phyloP scores from a whole-genome alignment of 1,140 invertebrate genomes.

The Hypsibius dujardini region DNA sequence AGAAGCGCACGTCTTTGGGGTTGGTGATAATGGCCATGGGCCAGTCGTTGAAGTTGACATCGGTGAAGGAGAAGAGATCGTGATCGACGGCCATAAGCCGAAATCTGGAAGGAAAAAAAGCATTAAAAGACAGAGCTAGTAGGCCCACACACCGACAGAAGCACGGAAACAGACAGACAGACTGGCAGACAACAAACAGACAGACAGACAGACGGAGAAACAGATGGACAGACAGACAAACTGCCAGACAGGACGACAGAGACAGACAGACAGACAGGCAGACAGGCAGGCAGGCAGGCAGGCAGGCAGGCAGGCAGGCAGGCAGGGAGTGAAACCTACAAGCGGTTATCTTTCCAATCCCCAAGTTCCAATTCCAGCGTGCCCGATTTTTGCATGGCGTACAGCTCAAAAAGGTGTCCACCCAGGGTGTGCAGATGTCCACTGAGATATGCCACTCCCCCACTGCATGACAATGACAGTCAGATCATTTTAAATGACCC shows the following conservation, averaged over 20 bases:
- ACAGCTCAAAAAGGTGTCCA: constrained; percentile 62
- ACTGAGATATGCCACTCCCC: constrained; percentile 59
- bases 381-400: constrained; percentile 61
- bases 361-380: constrained; percentile 71
- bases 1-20: constrained; percentile 59
- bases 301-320: constrained; percentile 1
- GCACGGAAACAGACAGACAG: too few relatives aligned
- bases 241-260: too few relatives aligned
- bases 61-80: constrained; percentile 69
- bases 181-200: too few relatives aligned
- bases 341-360: constrained; percentile 80
- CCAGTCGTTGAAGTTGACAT: constrained; percentile 56
- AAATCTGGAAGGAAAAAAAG: constrained; percentile 40
- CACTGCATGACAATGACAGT: constrained; percentile 26
- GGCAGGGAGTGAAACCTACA: constrained; percentile 40
- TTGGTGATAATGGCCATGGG: constrained; percentile 68
- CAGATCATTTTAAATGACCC: too few relatives aligned
- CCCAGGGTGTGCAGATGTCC: constrained; percentile 73
- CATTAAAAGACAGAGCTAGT: constrained; percentile 13
- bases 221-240: too few relatives aligned
- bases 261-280: too few relatives aligned
- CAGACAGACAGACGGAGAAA: too few relatives aligned
- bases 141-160: too few relatives aligned
- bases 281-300: too few relatives aligned
- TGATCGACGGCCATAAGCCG: constrained; percentile 66